Evolutionary conservation across 2,113 vertebrate species (phyloP), one percentile per base, ranked within the genome.

Genomic region (Channa maculata): DNA sequence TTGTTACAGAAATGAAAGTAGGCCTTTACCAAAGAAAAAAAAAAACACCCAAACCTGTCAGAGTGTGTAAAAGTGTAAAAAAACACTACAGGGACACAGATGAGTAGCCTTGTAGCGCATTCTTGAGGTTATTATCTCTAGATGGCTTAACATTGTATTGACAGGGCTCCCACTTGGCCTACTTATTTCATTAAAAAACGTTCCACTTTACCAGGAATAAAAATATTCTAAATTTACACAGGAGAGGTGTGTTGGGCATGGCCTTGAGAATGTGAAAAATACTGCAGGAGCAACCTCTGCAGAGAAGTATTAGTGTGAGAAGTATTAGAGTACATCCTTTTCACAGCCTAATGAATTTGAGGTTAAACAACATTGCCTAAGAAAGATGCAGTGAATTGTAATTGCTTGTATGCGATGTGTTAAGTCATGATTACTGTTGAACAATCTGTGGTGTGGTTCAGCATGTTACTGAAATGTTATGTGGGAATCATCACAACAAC

Each of bases 201-300:
- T n/a, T 24, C 24, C 15, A 43, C 60, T 24, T 37, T 5, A 11
- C 5, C 39, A 24, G 5, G n/a, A 3, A 46, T 24, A 6, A 37
- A 75, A 54, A 45, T 45, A 43, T 49, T 9, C 44, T 57, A 45
- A 13, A 38, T 66, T 39, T 50, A 70, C n/a, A 38, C 0, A 1
- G 7, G 11, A 48, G 36, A 34, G n/a, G 13, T 58, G 45, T 62
- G 8, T 15, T 14, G n/a, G 8, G 1, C 5, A 14, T 58, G 41
- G 67, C 57, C 33, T 63, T 84, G 57, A 63, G 38, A 70, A 59
- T 38, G 36, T 63, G 4, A 36, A 63, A 66, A 75, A 62, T 39
- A 38, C 9, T 13, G 9, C 24, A 41, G 43, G 10, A 45, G 14
- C 8, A 64, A n/a, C 10, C 46, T 43, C 60, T 68, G 24, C 36